phyloP scores from a whole-genome alignment of 2,797 vertebrate species.

The Brachyrhaphis roseni region DNA sequence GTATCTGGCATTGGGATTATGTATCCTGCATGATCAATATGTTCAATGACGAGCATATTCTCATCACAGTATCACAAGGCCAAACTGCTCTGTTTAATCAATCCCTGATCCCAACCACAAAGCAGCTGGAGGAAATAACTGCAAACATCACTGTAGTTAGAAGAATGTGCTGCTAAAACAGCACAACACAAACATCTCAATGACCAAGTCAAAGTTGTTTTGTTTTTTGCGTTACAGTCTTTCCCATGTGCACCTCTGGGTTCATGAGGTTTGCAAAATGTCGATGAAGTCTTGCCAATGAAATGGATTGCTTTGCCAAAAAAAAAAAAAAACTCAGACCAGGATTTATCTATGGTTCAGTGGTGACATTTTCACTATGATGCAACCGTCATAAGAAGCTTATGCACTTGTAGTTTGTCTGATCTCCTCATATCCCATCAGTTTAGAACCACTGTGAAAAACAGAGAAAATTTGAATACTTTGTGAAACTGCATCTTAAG shows the following conservation, averaged over 20 bases:
- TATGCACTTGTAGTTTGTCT: conserved; percentile 38
- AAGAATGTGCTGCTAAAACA: background rate
- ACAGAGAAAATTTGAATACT: background rate
- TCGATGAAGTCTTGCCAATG: conserved; percentile 5
- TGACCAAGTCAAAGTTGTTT: background rate
- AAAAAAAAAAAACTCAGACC: conserved; percentile 11
- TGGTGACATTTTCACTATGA: conserved; percentile 32
- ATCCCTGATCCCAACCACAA: background rate
- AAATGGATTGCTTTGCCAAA: conserved; percentile 28
- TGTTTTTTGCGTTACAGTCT: background rate
- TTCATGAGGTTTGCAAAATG: conserved; percentile 3
- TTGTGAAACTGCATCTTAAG: background rate
- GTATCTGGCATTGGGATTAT: background rate
- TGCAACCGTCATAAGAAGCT: conserved; percentile 48
- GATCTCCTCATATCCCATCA: conserved; percentile 29
- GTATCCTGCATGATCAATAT: background rate
- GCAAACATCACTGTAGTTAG: background rate
- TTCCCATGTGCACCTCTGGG: background rate
- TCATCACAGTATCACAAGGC: background rate
- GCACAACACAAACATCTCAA: background rate
- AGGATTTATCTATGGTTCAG: conserved; percentile 24
- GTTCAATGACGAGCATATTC: background rate
- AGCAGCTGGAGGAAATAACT: background rate
- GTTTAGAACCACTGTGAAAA: conserved; percentile 1
- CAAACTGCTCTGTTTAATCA: conserved; percentile 1